These are phyloP conservation scores for Phoxinus dragarum DNA, from an alignment of 2,797 vertebrate species.

Conservation along the genomic window DNA sequence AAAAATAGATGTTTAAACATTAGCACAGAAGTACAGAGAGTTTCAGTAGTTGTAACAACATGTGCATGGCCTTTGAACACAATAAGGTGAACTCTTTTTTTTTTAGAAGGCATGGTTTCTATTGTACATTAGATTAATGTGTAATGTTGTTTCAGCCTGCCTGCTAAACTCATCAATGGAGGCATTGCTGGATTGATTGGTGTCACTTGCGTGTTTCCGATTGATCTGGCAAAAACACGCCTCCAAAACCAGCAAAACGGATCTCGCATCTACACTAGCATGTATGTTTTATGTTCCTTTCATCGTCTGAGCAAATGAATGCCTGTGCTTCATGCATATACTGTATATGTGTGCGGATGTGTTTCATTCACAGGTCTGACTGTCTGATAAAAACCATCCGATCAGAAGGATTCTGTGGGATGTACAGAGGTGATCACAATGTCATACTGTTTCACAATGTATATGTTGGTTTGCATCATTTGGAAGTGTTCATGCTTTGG, in stretches of 20 bases:
- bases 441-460: not conserved
- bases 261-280: conserved; percentile 81
- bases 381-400: conserved; percentile 87
- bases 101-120: not conserved
- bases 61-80: not conserved
- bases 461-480: not conserved
- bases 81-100: not conserved
- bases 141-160: conserved; percentile 74
- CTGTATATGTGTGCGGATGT: not conserved
- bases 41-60: not conserved
- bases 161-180: conserved; percentile 88
- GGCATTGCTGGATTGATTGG: conserved; percentile 86
- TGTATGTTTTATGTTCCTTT: conserved; percentile 73
- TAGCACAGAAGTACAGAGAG: not conserved
- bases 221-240: conserved; percentile 86
- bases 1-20: not conserved
- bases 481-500: not conserved
- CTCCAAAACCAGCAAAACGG: conserved; percentile 87
- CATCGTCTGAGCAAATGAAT: not conserved
- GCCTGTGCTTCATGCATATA: not conserved
- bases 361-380: conserved; percentile 77
- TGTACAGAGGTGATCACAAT: conserved; percentile 78
- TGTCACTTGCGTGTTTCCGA: conserved; percentile 87
- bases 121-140: not conserved
- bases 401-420: conserved; percentile 85